Base-by-base conservation (phyloP, 2,888 invertebrate genomes). In the Lasioglossum marginatum region DNA sequence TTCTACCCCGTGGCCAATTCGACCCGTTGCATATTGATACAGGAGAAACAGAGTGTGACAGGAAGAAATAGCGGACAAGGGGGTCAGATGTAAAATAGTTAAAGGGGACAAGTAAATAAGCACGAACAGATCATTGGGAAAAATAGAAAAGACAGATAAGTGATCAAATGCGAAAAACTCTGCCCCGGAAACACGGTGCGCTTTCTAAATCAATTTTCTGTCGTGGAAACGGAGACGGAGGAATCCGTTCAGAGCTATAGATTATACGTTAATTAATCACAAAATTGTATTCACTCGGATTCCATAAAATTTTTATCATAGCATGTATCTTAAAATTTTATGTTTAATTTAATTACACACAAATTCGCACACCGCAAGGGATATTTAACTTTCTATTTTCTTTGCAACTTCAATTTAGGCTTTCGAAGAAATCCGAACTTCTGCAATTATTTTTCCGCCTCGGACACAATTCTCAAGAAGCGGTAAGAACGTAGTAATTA, bases 41-140 rank as follows among this genome's bases (percentile, higher is more conserved):
- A 16, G n/a, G 77, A 63, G 77, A 81, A 77, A 81, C 77, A 48
- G 71, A 77, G 81, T 81, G 77, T 77, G 71, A 77, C 77, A 63
- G 77, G 77, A 76, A 77, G 81, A 81, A 81, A 72, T 71, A 77
- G 23, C 60, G 77, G 19, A 31, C n/a, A 70, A 76, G 48, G n/a
- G 34, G 31, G 43, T 68, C 70, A 68, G 23, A 71, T 70, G 70
- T 43, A 34, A n/a, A 70, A 23, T 76, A 34, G 75, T 70, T 43
- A 76, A 81, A 40, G 68, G n/a, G 70, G 74, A 57, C 70, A 57
- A 57, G 66, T 57, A 81, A 75, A 81, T 27, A 57, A 45, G 40
- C 57, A 48, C 45, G 80, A 40, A 31, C 40, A 43, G 43, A 31
- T 4, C 70, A 27, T 19, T 8, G 16, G 27, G 45, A 57, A 43